Percentiles rank a stretch among this genome's conserved stretches.
Conservation (phyloP, 2,888 invertebrate species). For the Limnephilus auricula region DNA sequence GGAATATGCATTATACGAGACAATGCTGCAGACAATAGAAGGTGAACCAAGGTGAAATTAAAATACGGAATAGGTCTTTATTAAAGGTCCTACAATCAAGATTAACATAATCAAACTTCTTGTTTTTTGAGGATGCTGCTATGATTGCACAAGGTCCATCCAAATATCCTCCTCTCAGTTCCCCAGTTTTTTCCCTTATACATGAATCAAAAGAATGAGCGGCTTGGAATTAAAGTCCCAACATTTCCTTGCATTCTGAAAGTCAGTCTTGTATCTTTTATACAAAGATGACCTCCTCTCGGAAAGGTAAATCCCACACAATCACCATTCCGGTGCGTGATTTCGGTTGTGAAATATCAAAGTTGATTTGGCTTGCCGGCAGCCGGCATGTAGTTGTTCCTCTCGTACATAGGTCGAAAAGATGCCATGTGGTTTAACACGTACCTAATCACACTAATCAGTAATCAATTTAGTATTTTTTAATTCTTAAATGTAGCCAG, state of each 20-base stretch:
- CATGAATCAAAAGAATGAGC: neutral
- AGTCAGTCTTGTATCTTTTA: neutral
- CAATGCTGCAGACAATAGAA: neutral
- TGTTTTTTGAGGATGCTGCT: neutral
- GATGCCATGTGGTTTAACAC: neutral
- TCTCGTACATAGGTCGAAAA: neutral
- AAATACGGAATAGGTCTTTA: neutral
- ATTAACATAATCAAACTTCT: neutral
- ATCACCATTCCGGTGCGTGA: neutral
- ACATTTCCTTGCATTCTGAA: neutral
- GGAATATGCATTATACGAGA: neutral
- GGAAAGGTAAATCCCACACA: neutral
- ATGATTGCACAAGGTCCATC: too few relatives aligned
- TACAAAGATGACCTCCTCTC: slow-evolving; percentile 2
- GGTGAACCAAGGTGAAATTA: neutral
- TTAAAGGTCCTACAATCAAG: neutral
- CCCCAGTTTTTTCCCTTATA: neutral
- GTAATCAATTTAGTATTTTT: neutral
- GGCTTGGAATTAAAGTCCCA: neutral
- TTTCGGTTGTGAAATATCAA: neutral
- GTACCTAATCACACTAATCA: neutral
- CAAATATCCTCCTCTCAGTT: too few relatives aligned
- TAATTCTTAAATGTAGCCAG: too few relatives aligned
- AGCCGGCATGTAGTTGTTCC: neutral
- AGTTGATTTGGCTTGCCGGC: neutral